Conservation (phyloP, 2,888 invertebrate genomes). For the Drepanosiphum platanoidis region DNA sequence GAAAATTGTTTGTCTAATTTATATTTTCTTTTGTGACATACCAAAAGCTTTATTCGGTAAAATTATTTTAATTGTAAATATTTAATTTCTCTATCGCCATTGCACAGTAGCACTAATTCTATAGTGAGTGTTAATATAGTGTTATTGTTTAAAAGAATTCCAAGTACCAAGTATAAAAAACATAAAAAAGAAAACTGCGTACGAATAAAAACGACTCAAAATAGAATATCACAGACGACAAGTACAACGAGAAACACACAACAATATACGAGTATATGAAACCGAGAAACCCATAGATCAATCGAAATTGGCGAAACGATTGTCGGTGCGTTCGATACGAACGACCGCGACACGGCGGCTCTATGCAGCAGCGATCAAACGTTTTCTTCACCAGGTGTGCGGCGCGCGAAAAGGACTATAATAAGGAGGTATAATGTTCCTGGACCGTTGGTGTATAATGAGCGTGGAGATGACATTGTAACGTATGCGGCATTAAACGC, state of each 20-base stretch:
- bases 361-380: slow-evolving; percentile 27
- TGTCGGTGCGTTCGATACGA: background rate
- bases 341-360: background rate
- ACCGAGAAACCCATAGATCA: slow-evolving; percentile 22
- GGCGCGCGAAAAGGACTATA: background rate
- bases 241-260: background rate
- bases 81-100: background rate
- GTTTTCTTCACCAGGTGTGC: background rate
- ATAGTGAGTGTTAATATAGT: background rate
- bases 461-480: slow-evolving; percentile 46
- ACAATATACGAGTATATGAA: background rate
- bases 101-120: background rate
- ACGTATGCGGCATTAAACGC: no score
- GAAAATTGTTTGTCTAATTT: background rate
- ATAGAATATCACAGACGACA: background rate
- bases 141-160: background rate
- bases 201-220: background rate
- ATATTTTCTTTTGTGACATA: background rate
- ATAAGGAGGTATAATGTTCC: slow-evolving; percentile 1
- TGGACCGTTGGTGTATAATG: slow-evolving; percentile 14
- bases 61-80: background rate
- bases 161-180: no score
- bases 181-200: background rate
- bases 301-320: slow-evolving; percentile 39
- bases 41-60: background rate